Percentiles rank a stretch among this genome's conserved stretches.
Conservation (phyloP, 1,140 invertebrate species). For the Megalopta genalis region DNA sequence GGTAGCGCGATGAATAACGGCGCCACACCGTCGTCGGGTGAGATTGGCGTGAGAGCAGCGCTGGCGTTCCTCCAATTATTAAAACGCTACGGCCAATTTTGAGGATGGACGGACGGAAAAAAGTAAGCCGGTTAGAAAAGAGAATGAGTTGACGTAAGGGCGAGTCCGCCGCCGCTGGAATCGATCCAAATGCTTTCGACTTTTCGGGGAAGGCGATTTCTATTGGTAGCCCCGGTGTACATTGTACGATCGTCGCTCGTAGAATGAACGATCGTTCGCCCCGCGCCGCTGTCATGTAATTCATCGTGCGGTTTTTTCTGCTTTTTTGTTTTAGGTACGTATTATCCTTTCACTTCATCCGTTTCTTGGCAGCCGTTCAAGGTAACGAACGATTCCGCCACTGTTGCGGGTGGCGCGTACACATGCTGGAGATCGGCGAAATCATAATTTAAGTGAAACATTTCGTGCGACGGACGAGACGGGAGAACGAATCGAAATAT, state of each 20-base stretch:
- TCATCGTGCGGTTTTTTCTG: slow-evolving; percentile 5
- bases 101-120: slow-evolving; percentile 25
- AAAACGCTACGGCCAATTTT: slow-evolving; percentile 61
- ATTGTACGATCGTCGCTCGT: background rate
- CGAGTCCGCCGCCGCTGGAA: slow-evolving; percentile 68
- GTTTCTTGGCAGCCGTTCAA: slow-evolving; percentile 43
- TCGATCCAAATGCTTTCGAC: slow-evolving; percentile 65
- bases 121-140: slow-evolving; percentile 18
- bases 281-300: background rate
- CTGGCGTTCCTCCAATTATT: slow-evolving; percentile 67
- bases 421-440: too few relatives aligned
- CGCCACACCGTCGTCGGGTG: background rate
- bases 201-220: slow-evolving; percentile 39
- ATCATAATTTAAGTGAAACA: too few relatives aligned
- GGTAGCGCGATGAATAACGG: slow-evolving; percentile 38
- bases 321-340: slow-evolving; percentile 65
- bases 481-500: too few relatives aligned
- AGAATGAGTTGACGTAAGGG: slow-evolving; percentile 15
- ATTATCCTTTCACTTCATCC: slow-evolving; percentile 36
- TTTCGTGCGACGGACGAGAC: too few relatives aligned
- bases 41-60: slow-evolving; percentile 33
- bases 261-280: slow-evolving; percentile 1
- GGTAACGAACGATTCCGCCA: slow-evolving; percentile 29
- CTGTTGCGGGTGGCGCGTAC: too few relatives aligned
- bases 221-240: slow-evolving; percentile 10